Evolutionary conservation across 2,797 vertebrate species (phyloP).

Genomic region (Acanthurus leucopareius): DNA sequence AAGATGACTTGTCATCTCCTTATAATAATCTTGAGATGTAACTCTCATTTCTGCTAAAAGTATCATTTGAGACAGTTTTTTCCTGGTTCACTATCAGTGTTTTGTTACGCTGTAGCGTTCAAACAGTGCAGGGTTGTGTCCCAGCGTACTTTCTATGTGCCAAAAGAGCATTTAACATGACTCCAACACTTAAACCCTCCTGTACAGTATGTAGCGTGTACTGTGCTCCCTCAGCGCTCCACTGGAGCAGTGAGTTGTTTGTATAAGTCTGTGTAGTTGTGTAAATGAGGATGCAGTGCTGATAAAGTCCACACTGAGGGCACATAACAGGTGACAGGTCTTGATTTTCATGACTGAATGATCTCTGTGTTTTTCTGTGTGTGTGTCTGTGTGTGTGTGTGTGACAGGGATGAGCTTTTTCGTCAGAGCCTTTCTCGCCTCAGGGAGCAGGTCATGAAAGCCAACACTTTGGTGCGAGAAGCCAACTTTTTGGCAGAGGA

Average conservation of each 20-base stretch:
- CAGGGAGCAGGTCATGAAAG: conserved; percentile 96
- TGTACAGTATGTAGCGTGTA: background rate
- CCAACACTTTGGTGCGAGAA: conserved; percentile 96
- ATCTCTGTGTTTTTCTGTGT: conserved; percentile 39
- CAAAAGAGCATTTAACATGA: background rate
- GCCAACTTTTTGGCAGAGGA: conserved; percentile 97
- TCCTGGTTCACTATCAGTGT: background rate
- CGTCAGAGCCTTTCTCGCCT: conserved; percentile 96
- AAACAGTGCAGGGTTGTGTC: background rate
- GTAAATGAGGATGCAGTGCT: background rate
- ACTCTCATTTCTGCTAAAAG: background rate
- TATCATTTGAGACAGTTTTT: conserved; percentile 2
- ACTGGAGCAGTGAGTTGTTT: background rate
- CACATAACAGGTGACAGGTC: conserved; percentile 10
- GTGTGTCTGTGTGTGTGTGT: conserved; percentile 31
- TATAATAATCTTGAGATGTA: conserved; percentile 2
- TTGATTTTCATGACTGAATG: conserved; percentile 20
- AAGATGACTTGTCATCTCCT: background rate
- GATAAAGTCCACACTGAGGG: background rate
- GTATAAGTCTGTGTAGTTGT: background rate
- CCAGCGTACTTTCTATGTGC: background rate
- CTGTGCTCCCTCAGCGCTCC: background rate
- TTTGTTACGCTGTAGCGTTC: conserved; percentile 6
- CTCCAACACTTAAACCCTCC: background rate
- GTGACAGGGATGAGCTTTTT: conserved; percentile 94